A percentile compares a stretch with the other conserved stretches of the same genome.
Evolutionary conservation across 2,797 vertebrate species (phyloP).

Genomic region (Tarsius wallacei): DNA sequence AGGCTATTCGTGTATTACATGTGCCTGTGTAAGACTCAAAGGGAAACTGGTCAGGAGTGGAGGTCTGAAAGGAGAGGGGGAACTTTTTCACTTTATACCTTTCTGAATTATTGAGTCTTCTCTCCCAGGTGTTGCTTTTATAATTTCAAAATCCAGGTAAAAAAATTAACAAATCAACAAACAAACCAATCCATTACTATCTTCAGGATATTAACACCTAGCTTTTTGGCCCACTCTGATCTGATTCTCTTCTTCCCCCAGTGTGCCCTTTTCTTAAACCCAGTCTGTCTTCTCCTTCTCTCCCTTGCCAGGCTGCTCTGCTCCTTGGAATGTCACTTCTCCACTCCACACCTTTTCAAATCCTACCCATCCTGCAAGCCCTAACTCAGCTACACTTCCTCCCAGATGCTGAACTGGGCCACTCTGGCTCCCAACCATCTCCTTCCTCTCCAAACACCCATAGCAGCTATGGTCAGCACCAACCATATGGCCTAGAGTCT

Average conservation of each 20-base stretch:
- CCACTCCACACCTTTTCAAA: neutral
- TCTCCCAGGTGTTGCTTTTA: neutral
- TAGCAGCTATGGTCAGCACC: neutral
- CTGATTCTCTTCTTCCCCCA: neutral
- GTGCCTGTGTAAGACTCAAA: neutral
- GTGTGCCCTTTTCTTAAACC: neutral
- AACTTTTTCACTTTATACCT: neutral
- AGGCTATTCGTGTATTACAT: neutral
- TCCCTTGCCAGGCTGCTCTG: neutral
- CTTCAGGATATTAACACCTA: neutral
- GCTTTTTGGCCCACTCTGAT: neutral
- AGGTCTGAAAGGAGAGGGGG: neutral
- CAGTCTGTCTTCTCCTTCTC: neutral
- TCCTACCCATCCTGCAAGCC: neutral
- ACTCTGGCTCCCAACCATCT: neutral
- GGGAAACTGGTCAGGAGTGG: neutral
- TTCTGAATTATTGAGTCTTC: neutral
- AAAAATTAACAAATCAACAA: neutral
- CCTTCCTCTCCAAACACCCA: neutral
- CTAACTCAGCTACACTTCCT: neutral
- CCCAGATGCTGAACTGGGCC: neutral
- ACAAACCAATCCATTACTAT: neutral
- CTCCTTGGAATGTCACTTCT: neutral
- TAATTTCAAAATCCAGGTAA: neutral
- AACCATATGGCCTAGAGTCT: neutral